Evolutionary conservation across 1,140 invertebrate genomes (phyloP), one percentile per base, ranked within the genome.

Genomic region (Zaprionus davidi): DNA sequence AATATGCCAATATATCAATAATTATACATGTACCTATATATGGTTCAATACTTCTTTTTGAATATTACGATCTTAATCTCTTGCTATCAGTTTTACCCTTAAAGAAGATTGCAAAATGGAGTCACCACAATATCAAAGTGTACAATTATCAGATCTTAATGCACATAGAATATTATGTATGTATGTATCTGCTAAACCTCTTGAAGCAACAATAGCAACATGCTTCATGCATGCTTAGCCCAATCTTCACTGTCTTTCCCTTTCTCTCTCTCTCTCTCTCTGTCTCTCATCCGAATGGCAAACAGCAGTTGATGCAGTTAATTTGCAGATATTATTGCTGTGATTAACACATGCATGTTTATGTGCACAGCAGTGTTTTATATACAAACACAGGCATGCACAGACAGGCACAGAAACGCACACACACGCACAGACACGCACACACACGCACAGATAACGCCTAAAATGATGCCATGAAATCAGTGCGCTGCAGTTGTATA

Each of bases 291-390:
- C 28, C 20, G 49, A 38, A 41, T 20, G 64, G 38, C 20, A 22
- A 58, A 41, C 66, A 68, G 31, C 71, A 73, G 65, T 66, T 73
- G 70, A 73, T 84, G 85, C 75, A 90, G 81, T 85, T 90, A 90
- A 90, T 90, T 90, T 90, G 85, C 71, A 77, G 79, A 85, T 82
- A 90, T 90, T 90, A 90, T 90, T 90, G 85, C 86, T 90, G 85
- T 90, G 85, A 90, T 90, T 90, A 90, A 90, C 85, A 90, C 85
- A 90, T 90, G 74, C 67, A 77, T 90, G 85, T 90, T 90, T 90
- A 84, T 90, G 81, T 79, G 85, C 64, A 83, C 70, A 65, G 60
- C 79, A 60, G 51, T 84, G 81, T 85, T 90, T 81, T 85, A 74
- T 84, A 76, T 76, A 84, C 74, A 90, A 84, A 90, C 75, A 88